phyloP scores from a whole-genome alignment of 2,113 vertebrate genomes.

The Clarias macrocephalus region DNA sequence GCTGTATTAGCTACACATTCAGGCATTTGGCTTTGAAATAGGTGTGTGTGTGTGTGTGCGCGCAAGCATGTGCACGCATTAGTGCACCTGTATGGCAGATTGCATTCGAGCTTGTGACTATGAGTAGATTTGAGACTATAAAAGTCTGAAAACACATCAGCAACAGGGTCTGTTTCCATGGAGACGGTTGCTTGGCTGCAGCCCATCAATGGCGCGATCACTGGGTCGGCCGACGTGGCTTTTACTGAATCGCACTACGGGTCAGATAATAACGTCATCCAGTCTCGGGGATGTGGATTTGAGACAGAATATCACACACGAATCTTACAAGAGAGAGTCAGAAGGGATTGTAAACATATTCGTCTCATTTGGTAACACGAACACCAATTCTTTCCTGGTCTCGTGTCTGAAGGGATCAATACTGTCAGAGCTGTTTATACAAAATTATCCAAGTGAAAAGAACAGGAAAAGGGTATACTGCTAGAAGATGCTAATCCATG shows the following conservation, averaged over 20 bases:
- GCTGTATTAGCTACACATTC: background rate
- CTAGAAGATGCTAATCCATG: too few relatives aligned
- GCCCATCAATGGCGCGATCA: constrained; percentile 64
- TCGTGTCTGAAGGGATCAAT: background rate
- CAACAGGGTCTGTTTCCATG: constrained; percentile 66
- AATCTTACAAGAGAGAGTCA: background rate
- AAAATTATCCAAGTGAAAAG: background rate
- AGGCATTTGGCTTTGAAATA: background rate
- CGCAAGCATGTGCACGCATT: constrained; percentile 17
- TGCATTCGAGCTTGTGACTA: constrained; percentile 28
- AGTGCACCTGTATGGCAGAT: background rate
- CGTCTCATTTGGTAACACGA: background rate
- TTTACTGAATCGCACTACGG: background rate
- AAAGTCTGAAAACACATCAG: constrained; percentile 59
- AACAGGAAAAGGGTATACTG: too few relatives aligned
- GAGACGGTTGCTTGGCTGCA: constrained; percentile 63
- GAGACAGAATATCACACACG: background rate
- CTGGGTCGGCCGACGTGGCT: background rate
- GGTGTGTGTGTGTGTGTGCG: constrained; percentile 25
- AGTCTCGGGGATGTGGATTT: background rate
- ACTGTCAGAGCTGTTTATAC: background rate
- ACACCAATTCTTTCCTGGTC: background rate
- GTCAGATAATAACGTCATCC: background rate
- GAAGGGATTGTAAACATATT: background rate
- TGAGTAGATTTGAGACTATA: constrained; percentile 24